Evolutionary conservation across 2,888 invertebrate species (phyloP).

Genomic region (Nemurella pictetii): DNA sequence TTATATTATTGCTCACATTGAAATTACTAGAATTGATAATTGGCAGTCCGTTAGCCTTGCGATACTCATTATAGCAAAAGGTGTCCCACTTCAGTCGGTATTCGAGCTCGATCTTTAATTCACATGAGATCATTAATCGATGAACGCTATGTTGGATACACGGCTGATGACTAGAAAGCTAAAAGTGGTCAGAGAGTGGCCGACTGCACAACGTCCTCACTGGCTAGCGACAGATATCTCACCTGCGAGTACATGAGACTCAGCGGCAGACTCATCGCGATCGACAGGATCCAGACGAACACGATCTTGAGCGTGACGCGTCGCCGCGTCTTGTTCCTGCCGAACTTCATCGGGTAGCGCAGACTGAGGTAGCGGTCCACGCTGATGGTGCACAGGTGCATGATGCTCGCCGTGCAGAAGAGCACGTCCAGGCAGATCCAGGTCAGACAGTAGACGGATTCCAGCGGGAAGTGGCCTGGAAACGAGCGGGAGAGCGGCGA

Average conservation of each 20-base stretch:
- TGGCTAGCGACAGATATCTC: conserved; percentile 44
- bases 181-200: too few relatives aligned
- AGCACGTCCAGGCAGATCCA: conserved; percentile 96
- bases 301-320: conserved; percentile 87
- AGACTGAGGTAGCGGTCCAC: conserved; percentile 92
- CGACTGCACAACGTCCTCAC: too few relatives aligned
- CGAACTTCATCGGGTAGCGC: conserved; percentile 91
- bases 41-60: too few relatives aligned
- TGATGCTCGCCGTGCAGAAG: conserved; percentile 95
- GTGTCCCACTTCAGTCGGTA: too few relatives aligned
- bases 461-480: conserved; percentile 79
- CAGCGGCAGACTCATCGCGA: conserved; percentile 88
- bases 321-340: conserved; percentile 83
- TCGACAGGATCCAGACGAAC: conserved; percentile 91
- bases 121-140: too few relatives aligned
- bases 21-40: too few relatives aligned
- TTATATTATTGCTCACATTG: too few relatives aligned
- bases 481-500: neutral
- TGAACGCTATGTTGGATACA: too few relatives aligned
- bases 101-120: too few relatives aligned
- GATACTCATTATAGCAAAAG: too few relatives aligned
- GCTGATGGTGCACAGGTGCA: conserved; percentile 96
- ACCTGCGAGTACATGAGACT: conserved; percentile 89
- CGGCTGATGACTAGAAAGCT: too few relatives aligned
- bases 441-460: conserved; percentile 83